phyloP scores from a whole-genome alignment of 1,140 invertebrate genomes.

The Cheumatopsyche charites region DNA sequence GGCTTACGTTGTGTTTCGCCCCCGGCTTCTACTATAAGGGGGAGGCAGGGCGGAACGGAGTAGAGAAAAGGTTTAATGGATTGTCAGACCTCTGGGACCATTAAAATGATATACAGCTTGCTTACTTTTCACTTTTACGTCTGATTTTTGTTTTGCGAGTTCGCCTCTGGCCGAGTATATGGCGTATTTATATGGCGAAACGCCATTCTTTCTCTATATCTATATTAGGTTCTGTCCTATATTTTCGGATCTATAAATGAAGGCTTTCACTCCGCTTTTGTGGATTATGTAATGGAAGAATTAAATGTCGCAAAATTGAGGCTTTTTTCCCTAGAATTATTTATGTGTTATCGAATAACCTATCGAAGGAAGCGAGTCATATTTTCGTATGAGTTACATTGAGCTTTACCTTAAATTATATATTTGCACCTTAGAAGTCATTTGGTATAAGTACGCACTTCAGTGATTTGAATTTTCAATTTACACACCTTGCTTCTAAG shows the following conservation, averaged over 20 bases:
- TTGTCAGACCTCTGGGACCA: conserved; percentile 49
- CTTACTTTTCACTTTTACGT: conserved; percentile 49
- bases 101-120: conserved; percentile 50
- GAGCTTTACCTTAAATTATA: too few relatives aligned
- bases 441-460: too few relatives aligned
- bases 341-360: too few relatives aligned
- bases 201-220: neutral
- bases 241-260: neutral
- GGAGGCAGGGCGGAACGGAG: conserved; percentile 1
- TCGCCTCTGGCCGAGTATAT: conserved; percentile 17
- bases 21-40: neutral
- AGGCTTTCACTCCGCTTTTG: neutral
- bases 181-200: neutral
- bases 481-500: too few relatives aligned
- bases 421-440: too few relatives aligned
- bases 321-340: too few relatives aligned
- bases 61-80: conserved; percentile 49
- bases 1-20: conserved; percentile 37
- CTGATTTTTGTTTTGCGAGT: conserved; percentile 47
- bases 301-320: too few relatives aligned
- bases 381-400: too few relatives aligned
- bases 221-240: neutral
- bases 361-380: neutral
- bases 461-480: too few relatives aligned
- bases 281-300: neutral